Evolutionary conservation across 2,113 vertebrate species (phyloP).

Genomic region (Toxotes jaculatrix): DNA sequence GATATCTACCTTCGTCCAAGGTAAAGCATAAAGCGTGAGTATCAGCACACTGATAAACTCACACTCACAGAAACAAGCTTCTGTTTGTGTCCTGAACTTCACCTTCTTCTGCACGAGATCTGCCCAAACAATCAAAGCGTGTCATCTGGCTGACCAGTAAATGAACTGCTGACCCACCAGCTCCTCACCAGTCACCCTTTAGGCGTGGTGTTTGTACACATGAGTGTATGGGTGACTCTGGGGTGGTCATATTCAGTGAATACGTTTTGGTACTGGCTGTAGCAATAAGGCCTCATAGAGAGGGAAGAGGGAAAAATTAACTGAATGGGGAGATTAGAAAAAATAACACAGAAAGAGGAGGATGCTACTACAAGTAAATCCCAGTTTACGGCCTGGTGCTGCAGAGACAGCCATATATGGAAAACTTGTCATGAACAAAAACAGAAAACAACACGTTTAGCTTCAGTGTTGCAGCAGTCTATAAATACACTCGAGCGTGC

Average conservation of each 20-base stretch:
- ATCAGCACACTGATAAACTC: neutral
- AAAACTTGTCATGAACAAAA: slow-evolving; percentile 22
- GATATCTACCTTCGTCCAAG: slow-evolving; percentile 11
- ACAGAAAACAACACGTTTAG: slow-evolving; percentile 20
- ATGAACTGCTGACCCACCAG: neutral
- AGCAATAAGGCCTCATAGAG: neutral
- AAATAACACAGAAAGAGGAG: neutral
- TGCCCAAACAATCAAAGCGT: neutral
- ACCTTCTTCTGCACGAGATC: neutral
- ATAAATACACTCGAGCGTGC: slow-evolving; percentile 1
- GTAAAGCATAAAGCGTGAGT: slow-evolving; percentile 8
- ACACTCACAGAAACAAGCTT: neutral
- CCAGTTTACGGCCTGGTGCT: neutral
- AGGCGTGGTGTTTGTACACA: slow-evolving; percentile 5
- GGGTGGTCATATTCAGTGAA: neutral
- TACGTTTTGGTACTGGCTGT: neutral
- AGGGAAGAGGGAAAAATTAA: neutral
- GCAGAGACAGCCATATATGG: slow-evolving; percentile 37
- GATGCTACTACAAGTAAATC: neutral
- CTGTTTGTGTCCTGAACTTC: neutral
- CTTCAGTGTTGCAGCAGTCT: neutral
- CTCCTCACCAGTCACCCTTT: neutral
- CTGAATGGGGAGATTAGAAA: neutral
- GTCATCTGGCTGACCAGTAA: neutral
- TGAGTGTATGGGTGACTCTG: neutral